These are phyloP conservation scores for Epizoanthus stellaris DNA, from an alignment of 92 coral and sea anemone species.

Conservation along the genomic window DNA sequence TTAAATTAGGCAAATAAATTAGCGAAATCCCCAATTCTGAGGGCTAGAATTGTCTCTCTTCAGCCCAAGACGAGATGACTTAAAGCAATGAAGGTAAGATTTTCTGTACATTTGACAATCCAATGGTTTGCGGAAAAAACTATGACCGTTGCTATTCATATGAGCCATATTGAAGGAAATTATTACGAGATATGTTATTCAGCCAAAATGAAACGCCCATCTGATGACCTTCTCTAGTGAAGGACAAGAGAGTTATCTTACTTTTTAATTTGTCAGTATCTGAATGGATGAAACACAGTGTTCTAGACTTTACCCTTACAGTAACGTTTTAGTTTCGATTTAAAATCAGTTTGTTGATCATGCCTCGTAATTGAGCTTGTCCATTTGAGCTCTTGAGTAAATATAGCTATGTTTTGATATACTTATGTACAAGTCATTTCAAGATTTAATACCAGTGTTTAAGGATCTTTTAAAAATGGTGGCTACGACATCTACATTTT, in stretches of 20 bases:
- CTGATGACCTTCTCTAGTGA: no score
- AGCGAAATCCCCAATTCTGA: background rate
- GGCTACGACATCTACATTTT: no score
- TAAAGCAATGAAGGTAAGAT: background rate
- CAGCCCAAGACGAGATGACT: background rate
- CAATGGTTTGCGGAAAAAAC: background rate
- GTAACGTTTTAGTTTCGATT: no score
- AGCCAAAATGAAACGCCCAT: background rate
- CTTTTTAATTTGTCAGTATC: background rate
- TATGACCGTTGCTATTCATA: background rate
- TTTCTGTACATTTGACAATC: background rate
- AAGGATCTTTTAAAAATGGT: no score
- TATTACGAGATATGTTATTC: background rate
- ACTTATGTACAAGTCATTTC: no score
- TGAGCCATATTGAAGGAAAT: background rate
- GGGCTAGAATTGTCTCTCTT: background rate
- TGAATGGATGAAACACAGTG: background rate
- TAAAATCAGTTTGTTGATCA: no score
- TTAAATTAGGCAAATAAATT: constrained; percentile 34
- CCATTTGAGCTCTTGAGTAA: no score
- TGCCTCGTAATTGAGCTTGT: no score
- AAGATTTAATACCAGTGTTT: no score
- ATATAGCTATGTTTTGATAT: no score
- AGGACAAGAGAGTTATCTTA: no score
- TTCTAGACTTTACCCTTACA: no score